phyloP scores from a whole-genome alignment of 2,888 invertebrate species.

The Cosmorhoe ocellata region DNA sequence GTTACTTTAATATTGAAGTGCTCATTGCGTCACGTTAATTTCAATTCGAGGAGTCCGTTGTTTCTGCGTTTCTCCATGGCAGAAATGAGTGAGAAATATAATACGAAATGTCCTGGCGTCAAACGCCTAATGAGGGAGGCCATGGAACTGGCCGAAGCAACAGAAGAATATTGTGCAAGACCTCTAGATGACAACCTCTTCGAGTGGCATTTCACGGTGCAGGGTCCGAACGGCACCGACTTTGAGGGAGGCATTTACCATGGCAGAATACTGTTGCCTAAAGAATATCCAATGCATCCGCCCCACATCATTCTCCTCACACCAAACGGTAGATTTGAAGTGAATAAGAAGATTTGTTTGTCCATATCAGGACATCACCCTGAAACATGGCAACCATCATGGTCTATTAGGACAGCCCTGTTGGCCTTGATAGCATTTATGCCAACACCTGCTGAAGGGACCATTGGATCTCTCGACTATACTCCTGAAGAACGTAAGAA shows the following conservation, averaged over 20 bases:
- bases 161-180: conserved; percentile 94
- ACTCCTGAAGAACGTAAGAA: conserved; percentile 90
- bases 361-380: conserved; percentile 98
- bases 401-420: conserved; percentile 97
- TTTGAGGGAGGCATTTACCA: conserved; percentile 96
- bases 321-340: conserved; percentile 96
- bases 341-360: conserved; percentile 96
- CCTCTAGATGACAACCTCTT: conserved; percentile 97
- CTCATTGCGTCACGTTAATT: conserved; percentile 46
- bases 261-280: conserved; percentile 94
- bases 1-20: conserved; percentile 40
- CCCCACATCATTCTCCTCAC: conserved; percentile 96
- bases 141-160: conserved; percentile 90
- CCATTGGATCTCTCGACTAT: conserved; percentile 95
- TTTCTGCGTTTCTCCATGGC: conserved; percentile 47
- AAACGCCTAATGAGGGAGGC: conserved; percentile 97
- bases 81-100: conserved; percentile 75
- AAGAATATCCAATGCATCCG: conserved; percentile 98
- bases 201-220: conserved; percentile 98
- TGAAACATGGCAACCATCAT: conserved; percentile 99
- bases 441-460: conserved; percentile 94
- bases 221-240: conserved; percentile 93
- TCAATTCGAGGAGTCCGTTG: conserved; percentile 11
- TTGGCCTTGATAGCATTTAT: conserved; percentile 96
- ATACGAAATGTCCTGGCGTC: conserved; percentile 88